Evolutionary conservation across 2,888 invertebrate genomes (phyloP), one percentile per base, ranked within the genome.

Genomic region (Apotomis turbidana): DNA sequence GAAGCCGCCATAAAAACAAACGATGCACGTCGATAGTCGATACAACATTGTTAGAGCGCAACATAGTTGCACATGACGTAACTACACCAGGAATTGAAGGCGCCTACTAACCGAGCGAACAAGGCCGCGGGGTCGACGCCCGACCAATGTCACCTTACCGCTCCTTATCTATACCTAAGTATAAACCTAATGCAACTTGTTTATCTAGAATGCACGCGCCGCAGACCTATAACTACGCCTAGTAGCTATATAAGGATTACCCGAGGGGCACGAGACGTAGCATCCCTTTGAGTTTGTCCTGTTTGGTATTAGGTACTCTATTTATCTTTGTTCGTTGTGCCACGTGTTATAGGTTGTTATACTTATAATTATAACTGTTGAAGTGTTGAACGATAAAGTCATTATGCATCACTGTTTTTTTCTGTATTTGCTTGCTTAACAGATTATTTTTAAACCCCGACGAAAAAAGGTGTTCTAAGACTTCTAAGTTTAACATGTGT

Each of bases 121-220:
- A 85, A 86, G 83, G 83, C 81, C 81, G 73, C 75, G 75, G 75
- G 89, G 86, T 90, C 90, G 83, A 82, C 79, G 89, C 82, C 89
- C 90, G 84, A 79, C 76, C 89, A 91, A 91, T 87, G 91, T 91
- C 91, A 91, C 90, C 91, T 91, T 88, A 87, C 74, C 78, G 55
- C 63, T 71, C 77, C 79, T 75, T 78, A 78, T 76, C 76, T 75
- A 59, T 61, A 64, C 60, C 46, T 67, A 60, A 68, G 66, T 72
- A 70, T 77, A 76, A 74, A 76, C 71, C 60, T 75, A 78, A 68
- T 81, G 79, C 83, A 83, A 64, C 77, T 68, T 75, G 77, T 79
- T 83, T 83, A 82, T 83, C 81, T 79, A 80, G 67, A 84, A 82
- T 83, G 80, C 80, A 82, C 75, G 76, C 76, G 62, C 63, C 63